Evolutionary conservation across 1,140 invertebrate species (phyloP).

Genomic region (Brachionus koreanus): DNA sequence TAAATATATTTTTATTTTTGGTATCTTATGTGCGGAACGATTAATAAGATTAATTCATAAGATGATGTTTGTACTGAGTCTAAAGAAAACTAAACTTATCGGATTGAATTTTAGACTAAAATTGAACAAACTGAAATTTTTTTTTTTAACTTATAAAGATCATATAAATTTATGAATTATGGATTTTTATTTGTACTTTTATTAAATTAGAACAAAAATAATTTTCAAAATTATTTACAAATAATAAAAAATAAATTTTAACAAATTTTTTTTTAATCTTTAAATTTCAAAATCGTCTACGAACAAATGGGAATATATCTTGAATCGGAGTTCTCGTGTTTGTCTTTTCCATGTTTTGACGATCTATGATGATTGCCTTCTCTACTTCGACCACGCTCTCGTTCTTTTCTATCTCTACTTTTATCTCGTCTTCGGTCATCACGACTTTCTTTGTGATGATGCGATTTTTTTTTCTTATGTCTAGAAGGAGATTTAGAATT

Average conservation of each 20-base stretch:
- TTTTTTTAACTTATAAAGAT: too few species aligned
- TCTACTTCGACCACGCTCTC: not conserved
- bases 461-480: constrained; percentile 26
- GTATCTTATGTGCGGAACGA: too few species aligned
- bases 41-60: too few species aligned
- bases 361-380: constrained; percentile 17
- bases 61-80: too few species aligned
- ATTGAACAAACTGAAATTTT: too few species aligned
- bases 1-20: too few species aligned
- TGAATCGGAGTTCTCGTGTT: constrained; percentile 5
- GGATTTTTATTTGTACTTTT: not conserved
- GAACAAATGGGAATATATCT: constrained; percentile 36
- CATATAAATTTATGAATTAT: not conserved
- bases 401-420: constrained; percentile 5
- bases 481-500: not conserved
- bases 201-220: not conserved
- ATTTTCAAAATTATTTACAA: constrained; percentile 6
- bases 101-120: too few species aligned
- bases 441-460: constrained; percentile 24
- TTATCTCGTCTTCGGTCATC: not conserved
- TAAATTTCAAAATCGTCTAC: not conserved
- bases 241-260: constrained; percentile 8
- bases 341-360: constrained; percentile 25
- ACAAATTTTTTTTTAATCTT: not conserved
- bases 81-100: too few species aligned